A percentile compares a stretch with the other conserved stretches of the same genome.
These are phyloP conservation scores for Cistogaster globosa DNA, from an alignment of 2,888 invertebrate species.

Conservation along the genomic window DNA sequence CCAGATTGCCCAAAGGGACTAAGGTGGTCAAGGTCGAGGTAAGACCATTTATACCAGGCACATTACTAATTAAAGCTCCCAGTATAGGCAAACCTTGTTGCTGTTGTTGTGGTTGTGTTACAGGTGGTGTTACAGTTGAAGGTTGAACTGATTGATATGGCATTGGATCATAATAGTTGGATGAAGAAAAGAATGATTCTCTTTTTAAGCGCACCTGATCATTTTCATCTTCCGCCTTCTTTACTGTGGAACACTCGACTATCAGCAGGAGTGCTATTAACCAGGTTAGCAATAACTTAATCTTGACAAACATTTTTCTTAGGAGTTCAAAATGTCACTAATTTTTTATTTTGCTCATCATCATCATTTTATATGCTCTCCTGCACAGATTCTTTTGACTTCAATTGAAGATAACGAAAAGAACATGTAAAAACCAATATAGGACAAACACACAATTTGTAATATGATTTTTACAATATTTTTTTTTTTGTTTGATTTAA, in stretches of 20 bases:
- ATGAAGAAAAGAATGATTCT: conserved; percentile 27
- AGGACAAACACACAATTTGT: conserved; percentile 33
- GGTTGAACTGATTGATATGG: not conserved
- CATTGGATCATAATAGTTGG: conserved; percentile 47
- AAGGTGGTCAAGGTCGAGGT: conserved; percentile 48
- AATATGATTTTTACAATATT: conserved; percentile 55
- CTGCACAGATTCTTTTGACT: not conserved
- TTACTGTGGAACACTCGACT: conserved; percentile 11
- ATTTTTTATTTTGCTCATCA: conserved; percentile 30
- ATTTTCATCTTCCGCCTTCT: not conserved
- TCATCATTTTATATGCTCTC: conserved; percentile 56
- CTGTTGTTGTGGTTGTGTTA: conserved; percentile 50
- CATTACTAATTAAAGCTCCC: conserved; percentile 75
- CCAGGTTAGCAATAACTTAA: not conserved
- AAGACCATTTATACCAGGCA: conserved; percentile 70
- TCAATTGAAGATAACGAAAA: not conserved
- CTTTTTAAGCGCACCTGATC: conserved; percentile 33
- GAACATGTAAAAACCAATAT: not conserved
- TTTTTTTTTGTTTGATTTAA: conserved; percentile 6
- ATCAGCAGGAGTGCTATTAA: not conserved
- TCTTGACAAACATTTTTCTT: conserved; percentile 47
- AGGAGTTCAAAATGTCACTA: conserved; percentile 41
- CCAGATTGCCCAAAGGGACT: conserved; percentile 54
- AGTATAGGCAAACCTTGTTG: conserved; percentile 75
- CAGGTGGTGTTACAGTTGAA: not conserved